Conservation (phyloP, 2,797 vertebrate species). For the Pangasius djambal region DNA sequence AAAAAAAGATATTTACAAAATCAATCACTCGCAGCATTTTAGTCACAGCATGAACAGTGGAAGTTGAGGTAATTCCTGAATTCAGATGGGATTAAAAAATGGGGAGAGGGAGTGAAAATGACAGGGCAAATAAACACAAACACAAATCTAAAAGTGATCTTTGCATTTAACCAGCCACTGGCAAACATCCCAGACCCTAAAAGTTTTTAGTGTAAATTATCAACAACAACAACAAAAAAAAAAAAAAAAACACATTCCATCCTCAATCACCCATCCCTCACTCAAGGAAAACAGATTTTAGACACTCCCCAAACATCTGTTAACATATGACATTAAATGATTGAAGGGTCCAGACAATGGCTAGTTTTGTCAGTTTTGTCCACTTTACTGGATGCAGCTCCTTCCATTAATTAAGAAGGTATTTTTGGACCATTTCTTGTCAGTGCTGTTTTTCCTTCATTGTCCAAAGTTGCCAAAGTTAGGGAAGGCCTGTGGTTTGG, state of each 20-base stretch:
- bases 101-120: conserved; percentile 19
- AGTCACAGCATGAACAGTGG: conserved; percentile 56
- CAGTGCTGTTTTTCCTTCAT: conserved; percentile 70
- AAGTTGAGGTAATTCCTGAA: conserved; percentile 60
- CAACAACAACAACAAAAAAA: background rate
- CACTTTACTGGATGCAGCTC: conserved; percentile 54
- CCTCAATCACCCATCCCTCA: conserved; percentile 19
- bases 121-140: conserved; percentile 22
- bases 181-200: conserved; percentile 45
- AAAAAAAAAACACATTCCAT: conserved; percentile 11
- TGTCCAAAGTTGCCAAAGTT: conserved; percentile 99
- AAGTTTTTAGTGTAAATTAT: conserved; percentile 31
- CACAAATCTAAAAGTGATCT: conserved; percentile 3
- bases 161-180: conserved; percentile 40
- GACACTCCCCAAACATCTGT: conserved; percentile 31
- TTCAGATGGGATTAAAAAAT: conserved; percentile 45
- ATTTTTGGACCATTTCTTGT: conserved; percentile 47
- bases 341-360: conserved; percentile 43
- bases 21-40: conserved; percentile 49
- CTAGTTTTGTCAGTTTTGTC: conserved; percentile 51
- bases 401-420: conserved; percentile 44
- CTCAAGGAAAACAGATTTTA: conserved; percentile 30
- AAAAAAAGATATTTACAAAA: conserved; percentile 48
- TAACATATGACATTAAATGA: conserved; percentile 36
- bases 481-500: conserved; percentile 99